Percentiles rank a stretch among this genome's conserved stretches.
These are phyloP conservation scores for Trichopria drosophilae DNA, from an alignment of 2,888 invertebrate species.

Conservation along the genomic window DNA sequence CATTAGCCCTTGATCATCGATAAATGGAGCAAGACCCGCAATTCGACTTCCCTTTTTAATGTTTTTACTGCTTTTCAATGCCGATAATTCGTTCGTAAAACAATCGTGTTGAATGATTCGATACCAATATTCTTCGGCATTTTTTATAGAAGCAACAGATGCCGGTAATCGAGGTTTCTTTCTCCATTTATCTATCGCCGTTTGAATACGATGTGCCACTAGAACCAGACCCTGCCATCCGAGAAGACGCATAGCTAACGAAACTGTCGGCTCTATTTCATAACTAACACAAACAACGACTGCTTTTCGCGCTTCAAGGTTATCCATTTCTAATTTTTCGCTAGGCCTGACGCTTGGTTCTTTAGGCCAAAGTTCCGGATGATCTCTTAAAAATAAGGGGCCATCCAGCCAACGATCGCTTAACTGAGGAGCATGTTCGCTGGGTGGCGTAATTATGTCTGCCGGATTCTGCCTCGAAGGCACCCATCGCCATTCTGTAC, in stretches of 20 bases:
- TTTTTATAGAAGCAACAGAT: no score
- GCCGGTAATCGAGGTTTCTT: no score
- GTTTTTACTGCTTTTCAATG: not conserved
- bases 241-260: not conserved
- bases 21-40: not conserved
- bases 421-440: no score
- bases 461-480: slow-evolving; percentile 32
- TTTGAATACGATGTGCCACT: not conserved
- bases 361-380: slow-evolving; percentile 5
- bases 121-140: slow-evolving; percentile 7
- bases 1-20: slow-evolving; percentile 11
- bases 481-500: slow-evolving; percentile 33
- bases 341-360: not conserved
- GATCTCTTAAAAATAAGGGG: slow-evolving; percentile 2
- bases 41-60: slow-evolving; percentile 10
- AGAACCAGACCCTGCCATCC: not conserved
- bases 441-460: slow-evolving; percentile 29
- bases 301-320: no score
- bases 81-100: slow-evolving; percentile 4
- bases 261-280: not conserved
- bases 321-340: not conserved
- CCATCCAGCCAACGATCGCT: slow-evolving; percentile 10
- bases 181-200: not conserved
- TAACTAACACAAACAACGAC: no score
- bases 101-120: slow-evolving; percentile 10